Percentiles rank a stretch among this genome's conserved stretches.
Evolutionary conservation across 1,140 invertebrate species (phyloP).

Genomic region (Drosophila tristis): DNA sequence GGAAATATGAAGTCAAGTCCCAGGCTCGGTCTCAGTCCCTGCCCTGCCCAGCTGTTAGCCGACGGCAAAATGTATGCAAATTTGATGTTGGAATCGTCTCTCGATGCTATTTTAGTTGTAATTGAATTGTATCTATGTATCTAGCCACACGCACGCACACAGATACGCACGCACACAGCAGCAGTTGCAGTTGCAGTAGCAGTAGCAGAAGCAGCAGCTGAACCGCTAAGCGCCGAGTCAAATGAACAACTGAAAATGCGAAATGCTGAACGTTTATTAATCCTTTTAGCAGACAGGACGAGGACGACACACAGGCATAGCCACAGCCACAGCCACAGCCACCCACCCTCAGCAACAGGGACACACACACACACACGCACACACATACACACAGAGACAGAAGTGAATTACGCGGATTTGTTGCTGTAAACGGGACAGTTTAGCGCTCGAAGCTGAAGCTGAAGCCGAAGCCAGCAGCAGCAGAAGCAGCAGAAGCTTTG

Average conservation of each 20-base stretch:
- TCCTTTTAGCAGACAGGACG: conserved; percentile 74
- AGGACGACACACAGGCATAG: conserved; percentile 25
- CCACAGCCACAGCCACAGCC: background rate
- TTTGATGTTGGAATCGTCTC: conserved; percentile 13
- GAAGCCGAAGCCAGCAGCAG: conserved; percentile 22
- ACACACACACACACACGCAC: conserved; percentile 4
- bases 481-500: conserved; percentile 21
- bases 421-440: conserved; percentile 80
- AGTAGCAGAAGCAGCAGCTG: conserved; percentile 52
- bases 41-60: too few species aligned
- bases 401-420: conserved; percentile 78
- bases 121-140: background rate
- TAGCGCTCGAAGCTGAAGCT: conserved; percentile 61
- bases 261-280: conserved; percentile 77
- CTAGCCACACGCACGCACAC: conserved; percentile 12
- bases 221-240: conserved; percentile 79
- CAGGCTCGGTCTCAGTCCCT: too few species aligned
- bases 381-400: conserved; percentile 24
- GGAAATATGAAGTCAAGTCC: background rate
- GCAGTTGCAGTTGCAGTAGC: background rate
- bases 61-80: too few species aligned
- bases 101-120: background rate
- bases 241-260: conserved; percentile 81
- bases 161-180: conserved; percentile 7
- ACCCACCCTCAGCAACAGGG: background rate